Base-by-base conservation (phyloP, 2,797 vertebrate genomes). In the Tachyglossus aculeatus region DNA sequence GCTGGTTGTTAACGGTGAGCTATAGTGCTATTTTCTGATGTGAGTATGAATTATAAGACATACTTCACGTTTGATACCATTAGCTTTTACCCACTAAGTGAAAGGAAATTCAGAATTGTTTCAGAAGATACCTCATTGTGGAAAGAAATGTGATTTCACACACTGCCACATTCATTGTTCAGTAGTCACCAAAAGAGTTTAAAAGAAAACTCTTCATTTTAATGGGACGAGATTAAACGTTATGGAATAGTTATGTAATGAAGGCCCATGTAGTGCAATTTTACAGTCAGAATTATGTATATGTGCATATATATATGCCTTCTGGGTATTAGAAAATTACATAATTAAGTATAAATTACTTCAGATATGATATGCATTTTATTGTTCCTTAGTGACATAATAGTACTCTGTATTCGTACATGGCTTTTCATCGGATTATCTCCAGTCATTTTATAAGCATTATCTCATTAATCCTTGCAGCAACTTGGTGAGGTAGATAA, bases 161-260 rank as follows among this genome's bases (percentile, higher is more conserved):
- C 31, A 29, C 41, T 5, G 2, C 54, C 33, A 4, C 3, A 2
- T 0, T 4, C 2, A 0, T 16, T 0, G 9, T 24, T 29, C 14
- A 33, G 44, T 16, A 29, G 39, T 58, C 15, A 19, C 6, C 8
- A 40, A 56, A 62, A 52, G 52, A 25, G 40, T 25, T 37, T 27
- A 5, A 44, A 66, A 57, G 66, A 52, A 70, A 58, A 24, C 56
- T 67, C 57, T 66, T 19, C 29, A 58, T 65, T 54, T 61, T 78
- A 77, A 81, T 82, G 64, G 74, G 63, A 34, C 21, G 0, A 16
- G 63, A 80, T 78, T 69, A 64, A 67, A 43, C 37, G 21, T 55
- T 80, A 77, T 76, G 80, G 69, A n/a, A 59, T 27, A 40, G 67
- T 80, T 71, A 82, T 69, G 63, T 82, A 74, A 78, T 25, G 3